phyloP scores from a whole-genome alignment of 2,888 invertebrate genomes.

The Polyommatus icarus region DNA sequence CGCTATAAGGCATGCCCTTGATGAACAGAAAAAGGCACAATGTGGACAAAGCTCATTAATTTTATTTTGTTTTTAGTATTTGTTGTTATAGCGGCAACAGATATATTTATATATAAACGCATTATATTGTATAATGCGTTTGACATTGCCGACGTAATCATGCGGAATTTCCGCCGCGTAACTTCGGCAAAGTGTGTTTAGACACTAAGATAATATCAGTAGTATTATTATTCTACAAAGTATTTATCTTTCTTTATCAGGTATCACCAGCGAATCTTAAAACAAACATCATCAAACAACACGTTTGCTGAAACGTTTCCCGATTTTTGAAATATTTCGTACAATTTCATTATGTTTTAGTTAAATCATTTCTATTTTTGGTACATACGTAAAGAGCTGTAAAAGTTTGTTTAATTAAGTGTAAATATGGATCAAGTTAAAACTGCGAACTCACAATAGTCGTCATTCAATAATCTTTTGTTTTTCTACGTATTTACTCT shows the following conservation, averaged over 20 bases:
- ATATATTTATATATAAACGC: too few relatives aligned
- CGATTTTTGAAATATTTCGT: too few relatives aligned
- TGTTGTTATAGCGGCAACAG: too few relatives aligned
- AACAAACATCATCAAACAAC: not conserved
- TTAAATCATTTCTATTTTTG: not conserved
- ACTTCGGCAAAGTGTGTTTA: too few relatives aligned
- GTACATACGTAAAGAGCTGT: not conserved
- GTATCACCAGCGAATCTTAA: not conserved
- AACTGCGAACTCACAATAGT: not conserved
- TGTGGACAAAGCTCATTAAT: too few relatives aligned
- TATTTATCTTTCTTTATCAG: not conserved
- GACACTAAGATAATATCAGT: too few relatives aligned
- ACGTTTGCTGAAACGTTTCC: not conserved
- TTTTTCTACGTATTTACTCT: not conserved
- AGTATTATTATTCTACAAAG: not conserved
- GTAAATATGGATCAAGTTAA: not conserved
- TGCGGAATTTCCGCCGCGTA: too few relatives aligned
- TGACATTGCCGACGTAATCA: too few relatives aligned
- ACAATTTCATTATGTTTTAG: not conserved
- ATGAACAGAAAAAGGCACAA: too few relatives aligned
- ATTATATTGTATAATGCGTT: too few relatives aligned
- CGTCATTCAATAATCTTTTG: not conserved
- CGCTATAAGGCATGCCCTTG: too few relatives aligned
- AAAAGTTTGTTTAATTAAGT: not conserved
- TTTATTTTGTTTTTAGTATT: too few relatives aligned